Base-by-base conservation (phyloP, 2,113 vertebrate genomes). In the Struthidea cinerea region DNA sequence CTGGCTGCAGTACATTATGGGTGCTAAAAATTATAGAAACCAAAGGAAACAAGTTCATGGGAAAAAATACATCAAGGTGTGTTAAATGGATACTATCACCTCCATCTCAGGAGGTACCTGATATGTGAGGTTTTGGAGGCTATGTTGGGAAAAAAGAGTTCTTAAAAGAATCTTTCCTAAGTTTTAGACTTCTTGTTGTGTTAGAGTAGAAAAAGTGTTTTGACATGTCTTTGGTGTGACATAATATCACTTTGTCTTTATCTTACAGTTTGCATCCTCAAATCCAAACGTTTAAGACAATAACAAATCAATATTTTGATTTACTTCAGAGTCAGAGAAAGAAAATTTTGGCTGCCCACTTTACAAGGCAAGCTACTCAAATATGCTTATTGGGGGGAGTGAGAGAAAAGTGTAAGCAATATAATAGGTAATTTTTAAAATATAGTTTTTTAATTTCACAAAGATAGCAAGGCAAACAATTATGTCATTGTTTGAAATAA, bases 401-500 rank as follows among this genome's bases (percentile, higher is more conserved):
- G 35, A 59, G 49, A 71, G 9, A 78, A 46, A 19, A 53, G 3
- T 7, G 3, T 39, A 56, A 79, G 23, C 21, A 83, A 59, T 47
- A 64, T 6, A 89, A 32, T 7, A 70, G 80, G 14, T 8, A 64
- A 24, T 44, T 84, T 93, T 84, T 47, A 87, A 96, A 96, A 93
- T n/a, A 77, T 35, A 84, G 49, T 83, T 67, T 90, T 96, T 67
- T 92, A 50, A 91, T 93, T 92, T 93, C 75, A 84, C 39, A 67
- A 96, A 75, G 33, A 94, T 37, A 93, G 33, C 10, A 75, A 87
- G 22, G 61, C 61, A 94, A 96, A 93, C 47, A 67, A 65, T 86
- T 94, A 70, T 46, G 14, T 39, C 61, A 90, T 42, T 93, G 18
- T 84, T 94, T 80, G 93, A 90, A 97, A 87, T 69, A 90, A 97